A percentile compares a stretch with the other conserved stretches of the same genome.
Conservation (phyloP, 2,888 invertebrate species). For the Erebia ligea region DNA sequence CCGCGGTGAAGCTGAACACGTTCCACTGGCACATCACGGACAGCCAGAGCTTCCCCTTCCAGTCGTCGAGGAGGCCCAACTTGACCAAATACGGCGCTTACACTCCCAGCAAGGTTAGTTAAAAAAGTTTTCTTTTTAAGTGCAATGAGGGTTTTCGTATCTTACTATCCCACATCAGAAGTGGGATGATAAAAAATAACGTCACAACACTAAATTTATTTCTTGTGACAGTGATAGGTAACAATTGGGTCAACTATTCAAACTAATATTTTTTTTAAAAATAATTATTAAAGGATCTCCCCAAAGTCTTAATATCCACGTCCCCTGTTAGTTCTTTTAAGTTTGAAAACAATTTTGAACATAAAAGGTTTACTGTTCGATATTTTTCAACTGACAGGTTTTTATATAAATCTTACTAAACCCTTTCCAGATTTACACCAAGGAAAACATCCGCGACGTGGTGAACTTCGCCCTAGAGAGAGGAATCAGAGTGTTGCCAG, state of each 20-base stretch:
- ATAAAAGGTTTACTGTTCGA: too few species aligned
- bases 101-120: conserved; percentile 86
- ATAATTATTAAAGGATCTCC: too few species aligned
- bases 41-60: conserved; percentile 96
- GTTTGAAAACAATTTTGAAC: too few species aligned
- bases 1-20: conserved; percentile 94
- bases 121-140: not conserved
- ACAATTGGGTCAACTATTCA: too few species aligned
- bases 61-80: conserved; percentile 88
- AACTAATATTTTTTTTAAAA: too few species aligned
- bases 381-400: too few species aligned
- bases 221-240: too few species aligned
- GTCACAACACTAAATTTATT: too few species aligned
- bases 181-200: not conserved
- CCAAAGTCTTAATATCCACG: too few species aligned
- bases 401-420: not conserved
- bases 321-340: too few species aligned
- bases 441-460: conserved; percentile 78
- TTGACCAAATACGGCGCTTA: conserved; percentile 91
- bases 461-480: conserved; percentile 87
- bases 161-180: not conserved
- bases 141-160: not conserved
- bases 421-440: conserved; percentile 77
- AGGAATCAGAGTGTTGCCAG: conserved; percentile 94
- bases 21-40: conserved; percentile 98